phyloP scores from a whole-genome alignment of 2,113 vertebrate species.

The Dromas ardeola region DNA sequence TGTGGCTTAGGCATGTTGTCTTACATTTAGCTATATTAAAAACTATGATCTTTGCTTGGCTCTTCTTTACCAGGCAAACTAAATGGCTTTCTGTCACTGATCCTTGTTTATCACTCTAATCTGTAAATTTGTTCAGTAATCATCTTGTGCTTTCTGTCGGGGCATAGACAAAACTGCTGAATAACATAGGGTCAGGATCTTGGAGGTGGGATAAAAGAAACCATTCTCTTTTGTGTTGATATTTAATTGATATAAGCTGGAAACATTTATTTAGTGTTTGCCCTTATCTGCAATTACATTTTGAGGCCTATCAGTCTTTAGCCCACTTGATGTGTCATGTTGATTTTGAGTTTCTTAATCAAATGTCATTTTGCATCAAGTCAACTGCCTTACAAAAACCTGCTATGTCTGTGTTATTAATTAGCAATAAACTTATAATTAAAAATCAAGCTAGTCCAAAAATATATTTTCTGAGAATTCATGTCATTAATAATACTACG shows the following conservation, averaged over 20 bases:
- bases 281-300: conserved; percentile 31
- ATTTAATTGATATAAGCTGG: conserved; percentile 47
- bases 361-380: conserved; percentile 54
- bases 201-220: not conserved
- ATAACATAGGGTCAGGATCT: conserved; percentile 1
- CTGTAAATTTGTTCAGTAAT: conserved; percentile 49
- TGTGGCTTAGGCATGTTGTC: not conserved
- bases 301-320: conserved; percentile 29
- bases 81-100: not conserved
- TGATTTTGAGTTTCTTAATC: conserved; percentile 61
- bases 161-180: not conserved
- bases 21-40: conserved; percentile 50
- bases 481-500: not conserved
- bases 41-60: conserved; percentile 21
- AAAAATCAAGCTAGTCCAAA: not conserved
- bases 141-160: not conserved
- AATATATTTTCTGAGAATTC: not conserved
- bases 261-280: conserved; percentile 43
- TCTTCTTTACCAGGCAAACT: conserved; percentile 15
- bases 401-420: conserved; percentile 16
- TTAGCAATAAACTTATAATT: conserved; percentile 25
- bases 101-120: conserved; percentile 18
- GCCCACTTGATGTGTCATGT: conserved; percentile 48
- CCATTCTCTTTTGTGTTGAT: conserved; percentile 18
- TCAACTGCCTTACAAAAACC: conserved; percentile 15